Evolutionary conservation across 2,797 vertebrate species (phyloP).

Genomic region (Threskiornis aethiopicus): DNA sequence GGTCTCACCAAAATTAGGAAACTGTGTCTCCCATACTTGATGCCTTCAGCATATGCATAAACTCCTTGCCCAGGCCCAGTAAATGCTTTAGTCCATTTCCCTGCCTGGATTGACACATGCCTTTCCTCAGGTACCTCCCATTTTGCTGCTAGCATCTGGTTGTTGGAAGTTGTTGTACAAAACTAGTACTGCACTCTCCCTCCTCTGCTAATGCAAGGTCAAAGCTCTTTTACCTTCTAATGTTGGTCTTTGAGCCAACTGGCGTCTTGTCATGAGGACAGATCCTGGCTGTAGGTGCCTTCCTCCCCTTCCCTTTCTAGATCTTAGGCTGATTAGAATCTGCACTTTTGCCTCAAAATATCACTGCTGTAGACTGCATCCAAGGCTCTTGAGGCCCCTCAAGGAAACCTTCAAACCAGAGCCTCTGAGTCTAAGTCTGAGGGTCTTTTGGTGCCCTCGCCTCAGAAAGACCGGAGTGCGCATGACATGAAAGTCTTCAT

Average conservation of each 20-base stretch:
- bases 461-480: neutral
- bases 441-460: neutral
- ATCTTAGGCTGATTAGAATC: slow-evolving; percentile 33
- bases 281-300: slow-evolving; percentile 46
- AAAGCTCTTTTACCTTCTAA: slow-evolving; percentile 3
- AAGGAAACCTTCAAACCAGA: neutral
- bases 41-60: neutral
- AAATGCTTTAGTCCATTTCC: neutral
- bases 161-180: slow-evolving; percentile 1
- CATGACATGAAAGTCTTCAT: neutral
- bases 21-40: neutral
- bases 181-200: neutral
- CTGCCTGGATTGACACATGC: neutral
- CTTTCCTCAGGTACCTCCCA: slow-evolving; percentile 36
- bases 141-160: slow-evolving; percentile 22
- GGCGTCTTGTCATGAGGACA: neutral
- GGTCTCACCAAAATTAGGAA: neutral
- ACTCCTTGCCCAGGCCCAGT: neutral
- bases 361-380: slow-evolving; percentile 25
- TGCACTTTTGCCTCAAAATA: slow-evolving; percentile 19
- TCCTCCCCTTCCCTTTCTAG: slow-evolving; percentile 6
- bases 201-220: slow-evolving; percentile 22
- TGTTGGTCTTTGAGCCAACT: neutral
- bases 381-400: neutral
- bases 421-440: neutral